Evolutionary conservation across 2,113 vertebrate species (phyloP), one percentile per base, ranked within the genome.

Genomic region (Plecturocebus donacophilus): DNA sequence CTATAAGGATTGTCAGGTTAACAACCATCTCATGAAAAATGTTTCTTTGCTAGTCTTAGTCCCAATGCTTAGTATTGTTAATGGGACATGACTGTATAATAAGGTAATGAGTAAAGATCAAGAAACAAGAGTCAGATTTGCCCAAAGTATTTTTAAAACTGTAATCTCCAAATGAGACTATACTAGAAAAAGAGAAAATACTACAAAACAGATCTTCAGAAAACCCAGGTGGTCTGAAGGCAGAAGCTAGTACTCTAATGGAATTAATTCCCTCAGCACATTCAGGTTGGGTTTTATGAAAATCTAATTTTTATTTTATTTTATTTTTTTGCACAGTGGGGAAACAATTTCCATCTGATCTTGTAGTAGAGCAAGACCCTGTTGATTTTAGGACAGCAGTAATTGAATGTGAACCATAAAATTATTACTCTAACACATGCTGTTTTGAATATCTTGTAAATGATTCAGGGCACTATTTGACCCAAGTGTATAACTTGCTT

Each of bases 391-490:
- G 25, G 9, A n/a, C 42, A 86, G 23, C 20, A 73, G 70, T 27
- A 75, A 94, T 40, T 38, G 82, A 90, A 86, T 45, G 17, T 42
- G 52, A 93, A 84, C n/a, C 81, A 82, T 3, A 54, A 35, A 92
- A 90, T 90, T 73, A 66, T 87, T 87, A 79, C 70, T 84, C 42
- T 58, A 92, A 79, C 23, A 13, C 19, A 54, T 20, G 49, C 10
- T 94, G 77, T 94, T 54, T 82, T 82, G 30, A 88, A 90, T 14
- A 79, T 95, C 56, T 87, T 95, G 4, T 76, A 94, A 95, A 81
- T 85, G 47, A 90, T 64, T 87, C 71, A 73, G 38, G 38, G 30
- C n/a, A 84, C 5, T 35, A 13, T 92, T 92, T 88, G 14, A 93
- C 73, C n/a, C 58, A 91, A 82, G 54, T 8, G 12, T 82, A 94